Conservation (phyloP, 23 tunicate genomes). For the Oikopleura albicans region DNA sequence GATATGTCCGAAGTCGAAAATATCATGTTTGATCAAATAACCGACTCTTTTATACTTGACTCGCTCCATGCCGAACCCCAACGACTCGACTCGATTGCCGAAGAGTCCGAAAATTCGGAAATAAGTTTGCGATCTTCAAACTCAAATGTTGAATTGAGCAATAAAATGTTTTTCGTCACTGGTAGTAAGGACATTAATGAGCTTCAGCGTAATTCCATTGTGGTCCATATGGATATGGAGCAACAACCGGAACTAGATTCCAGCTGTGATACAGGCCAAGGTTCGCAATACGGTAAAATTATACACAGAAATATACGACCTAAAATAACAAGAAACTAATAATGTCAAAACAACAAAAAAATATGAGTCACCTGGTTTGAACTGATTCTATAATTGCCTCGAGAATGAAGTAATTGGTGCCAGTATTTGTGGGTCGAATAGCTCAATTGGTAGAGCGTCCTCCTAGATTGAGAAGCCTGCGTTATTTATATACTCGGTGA, state of each 20-base stretch:
- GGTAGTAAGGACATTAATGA: not conserved
- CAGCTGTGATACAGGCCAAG: not conserved
- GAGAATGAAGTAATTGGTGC: too few species aligned
- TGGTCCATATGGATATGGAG: not conserved
- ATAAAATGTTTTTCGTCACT: not conserved
- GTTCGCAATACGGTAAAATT: not conserved
- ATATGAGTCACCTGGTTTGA: too few species aligned
- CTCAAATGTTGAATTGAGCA: not conserved
- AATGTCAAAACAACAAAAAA: too few species aligned
- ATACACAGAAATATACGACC: too few species aligned
- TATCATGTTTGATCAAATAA: not conserved
- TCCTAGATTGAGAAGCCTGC: too few species aligned
- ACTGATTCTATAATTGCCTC: too few species aligned
- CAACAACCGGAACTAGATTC: not conserved
- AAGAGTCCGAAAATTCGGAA: slow-evolving; percentile 5
- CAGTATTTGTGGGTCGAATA: too few species aligned
- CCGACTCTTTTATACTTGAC: not conserved
- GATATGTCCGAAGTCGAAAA: not conserved
- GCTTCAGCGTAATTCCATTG: not conserved
- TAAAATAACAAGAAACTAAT: too few species aligned
- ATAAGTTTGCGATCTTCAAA: not conserved
- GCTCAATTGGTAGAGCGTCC: too few species aligned
- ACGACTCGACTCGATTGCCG: slow-evolving; percentile 7
- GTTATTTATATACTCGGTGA: too few species aligned
- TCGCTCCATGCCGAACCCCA: too few species aligned